Evolutionary conservation across 2,113 vertebrate genomes (phyloP), one percentile per base, ranked within the genome.

Genomic region (Misgurnus mizolepis): DNA sequence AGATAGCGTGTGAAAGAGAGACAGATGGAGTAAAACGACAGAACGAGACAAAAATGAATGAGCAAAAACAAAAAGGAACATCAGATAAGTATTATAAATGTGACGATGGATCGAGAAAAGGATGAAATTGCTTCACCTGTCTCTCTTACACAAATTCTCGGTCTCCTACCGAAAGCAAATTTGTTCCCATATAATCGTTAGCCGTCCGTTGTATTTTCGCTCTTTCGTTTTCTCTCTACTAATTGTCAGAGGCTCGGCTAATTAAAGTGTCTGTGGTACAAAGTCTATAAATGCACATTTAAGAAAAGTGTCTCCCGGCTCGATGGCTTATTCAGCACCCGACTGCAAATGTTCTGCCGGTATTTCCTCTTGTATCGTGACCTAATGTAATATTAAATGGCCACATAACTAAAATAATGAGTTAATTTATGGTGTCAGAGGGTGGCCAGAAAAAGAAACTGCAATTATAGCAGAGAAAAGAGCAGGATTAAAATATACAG

Each of bases 221-320:
- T 64, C 61, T 77, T 40, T 45, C 40, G 43, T 53, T 65, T 50
- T 78, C 58, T 40, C 64, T 49, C 64, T 50, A 17, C 61, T 80
- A 88, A 90, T 90, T 88, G 85, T 88, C 86, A 78, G 27, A 79
- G 85, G 83, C 10, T 80, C 81, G 18, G 47, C 88, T 92, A 91
- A 91, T 93, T 91, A 92, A 90, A 91, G 89, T 62, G 60, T 67
- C 67, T 77, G 56, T 45, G 62, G 56, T 47, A 39, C 49, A 70
- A 45, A 79, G 75, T 68, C 58, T 34, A 43, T 60, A 45, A 71
- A 75, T 11, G 7, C 34, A 64, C 45, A 34, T 74, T 79, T 79
- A 67, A 50, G 56, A 14, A 47, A 40, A 43, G 62, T 62, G 43
- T 61, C 67, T 74, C 62, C 45, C 27, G 4, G 61, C 64, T 39